Base-by-base conservation (phyloP, 2,113 vertebrate species). In the Odontophorus gujanensis region DNA sequence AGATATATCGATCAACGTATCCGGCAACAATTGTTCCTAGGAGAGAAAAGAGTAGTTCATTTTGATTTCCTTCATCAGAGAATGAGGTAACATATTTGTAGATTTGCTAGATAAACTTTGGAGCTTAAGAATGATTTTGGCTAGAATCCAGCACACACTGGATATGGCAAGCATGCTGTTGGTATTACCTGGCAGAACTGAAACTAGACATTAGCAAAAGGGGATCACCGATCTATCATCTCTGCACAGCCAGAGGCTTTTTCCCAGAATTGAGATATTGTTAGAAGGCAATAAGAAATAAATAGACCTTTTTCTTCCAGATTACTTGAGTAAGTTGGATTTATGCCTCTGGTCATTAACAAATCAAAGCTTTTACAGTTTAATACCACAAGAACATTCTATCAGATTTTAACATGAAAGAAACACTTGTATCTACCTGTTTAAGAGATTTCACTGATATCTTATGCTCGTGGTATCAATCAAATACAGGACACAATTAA, bases 401-500 rank as follows among this genome's bases (percentile, higher is more conserved):
- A 7, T 5, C 24, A 13, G 38, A 21, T n/a, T 58, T 36, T 38
- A 32, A 28, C 4, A 13, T 8, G 7, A 69, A 16, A n/a, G 67
- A 40, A 85, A 34, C 19, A 18, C 42, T 42, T 58, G 22, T 19
- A 5, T 43, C 20, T 12, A 38, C 34, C 9, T 76, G 43, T 67
- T 84, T 34, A 30, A 36, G 36, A 76, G 42, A 71, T 7, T 11
- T 6, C 25, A 21, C 58, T 0, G 1, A 8, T 12, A 20, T 3
- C 30, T 63, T 26, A 36, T 8, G 22, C 74, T 50, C 36, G 11
- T 42, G 38, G 40, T 69, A 62, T 71, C 5, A 3, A 1, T 11
- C 19, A 47, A 69, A 68, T 5, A 57, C 20, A 48, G 2, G 14
- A n/a, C 3, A 21, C 3, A 1, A 5, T 58, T 19, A 20, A 2